These are phyloP conservation scores for Tipula unca DNA, from an alignment of 2,888 invertebrate genomes.

Conservation along the genomic window DNA sequence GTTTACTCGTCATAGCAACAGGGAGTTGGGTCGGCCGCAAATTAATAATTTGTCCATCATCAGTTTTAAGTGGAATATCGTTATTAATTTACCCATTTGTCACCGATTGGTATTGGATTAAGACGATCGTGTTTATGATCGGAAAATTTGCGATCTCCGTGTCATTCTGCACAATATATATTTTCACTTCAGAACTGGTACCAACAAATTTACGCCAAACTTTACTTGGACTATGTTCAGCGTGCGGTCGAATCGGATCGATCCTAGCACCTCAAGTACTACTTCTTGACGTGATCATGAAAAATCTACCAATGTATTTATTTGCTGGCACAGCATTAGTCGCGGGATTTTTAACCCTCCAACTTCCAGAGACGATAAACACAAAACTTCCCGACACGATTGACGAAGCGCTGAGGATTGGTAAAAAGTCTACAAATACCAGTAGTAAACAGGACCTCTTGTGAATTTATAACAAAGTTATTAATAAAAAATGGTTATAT, in stretches of 20 bases:
- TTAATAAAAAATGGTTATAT: too few relatives aligned
- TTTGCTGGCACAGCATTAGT: background rate
- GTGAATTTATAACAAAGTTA: too few relatives aligned
- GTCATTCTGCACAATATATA: background rate
- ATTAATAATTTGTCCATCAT: background rate
- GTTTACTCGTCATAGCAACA: background rate
- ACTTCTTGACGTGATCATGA: background rate
- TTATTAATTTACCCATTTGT: background rate
- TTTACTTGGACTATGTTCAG: background rate
- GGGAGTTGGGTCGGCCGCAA: background rate
- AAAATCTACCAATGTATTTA: background rate
- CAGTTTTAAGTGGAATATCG: background rate
- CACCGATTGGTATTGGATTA: background rate
- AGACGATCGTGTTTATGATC: background rate
- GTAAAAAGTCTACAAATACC: too few relatives aligned
- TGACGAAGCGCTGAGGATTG: background rate
- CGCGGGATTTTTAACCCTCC: background rate
- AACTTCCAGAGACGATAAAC: background rate
- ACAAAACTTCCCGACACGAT: background rate
- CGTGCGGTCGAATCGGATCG: background rate
- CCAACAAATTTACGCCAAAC: background rate
- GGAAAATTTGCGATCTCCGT: background rate
- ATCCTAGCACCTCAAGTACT: background rate
- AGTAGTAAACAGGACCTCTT: too few relatives aligned
- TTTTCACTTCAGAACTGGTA: background rate